phyloP scores from a whole-genome alignment of 1,140 invertebrate genomes.

The Drosophila busckii region DNA sequence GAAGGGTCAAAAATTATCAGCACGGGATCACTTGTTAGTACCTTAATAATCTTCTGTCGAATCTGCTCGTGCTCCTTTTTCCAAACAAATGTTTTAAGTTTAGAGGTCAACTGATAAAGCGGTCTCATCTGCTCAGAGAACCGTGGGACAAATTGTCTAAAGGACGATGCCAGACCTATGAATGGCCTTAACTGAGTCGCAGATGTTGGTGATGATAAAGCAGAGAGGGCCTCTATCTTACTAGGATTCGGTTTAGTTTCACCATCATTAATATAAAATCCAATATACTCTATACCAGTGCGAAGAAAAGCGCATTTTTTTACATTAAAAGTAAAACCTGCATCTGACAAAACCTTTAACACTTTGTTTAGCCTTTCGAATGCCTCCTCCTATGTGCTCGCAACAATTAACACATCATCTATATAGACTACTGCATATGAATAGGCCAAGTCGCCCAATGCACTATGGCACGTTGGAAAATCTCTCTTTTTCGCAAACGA shows the following conservation, averaged over 20 bases:
- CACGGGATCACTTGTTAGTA: background rate
- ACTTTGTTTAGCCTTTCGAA: constrained; percentile 9
- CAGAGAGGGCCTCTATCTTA: constrained; percentile 7
- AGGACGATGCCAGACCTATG: constrained; percentile 8
- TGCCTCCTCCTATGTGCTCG: constrained; percentile 6
- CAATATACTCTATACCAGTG: constrained; percentile 15
- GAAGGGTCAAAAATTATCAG: constrained; percentile 2
- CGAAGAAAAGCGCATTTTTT: constrained; percentile 12
- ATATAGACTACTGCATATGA: constrained; percentile 13
- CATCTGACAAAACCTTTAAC: constrained; percentile 4
- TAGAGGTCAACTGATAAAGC: constrained; percentile 6
- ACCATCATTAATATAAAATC: constrained; percentile 9
- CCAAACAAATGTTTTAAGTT: constrained; percentile 9
- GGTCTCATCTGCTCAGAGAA: constrained; percentile 13
- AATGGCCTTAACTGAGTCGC: constrained; percentile 7
- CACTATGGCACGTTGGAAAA: constrained; percentile 7
- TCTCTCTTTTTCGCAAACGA: constrained; percentile 8
- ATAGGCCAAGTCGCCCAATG: constrained; percentile 13
- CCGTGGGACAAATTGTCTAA: constrained; percentile 14
- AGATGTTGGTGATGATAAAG: constrained; percentile 4
- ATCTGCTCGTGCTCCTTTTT: constrained; percentile 10
- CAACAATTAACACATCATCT: constrained; percentile 7
- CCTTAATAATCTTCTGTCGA: background rate
- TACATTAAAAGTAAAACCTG: constrained; percentile 6
- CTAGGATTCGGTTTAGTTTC: constrained; percentile 15